These are phyloP conservation scores for Lasioglossum leucozonium DNA, from an alignment of 2,888 invertebrate genomes.

Conservation along the genomic window DNA sequence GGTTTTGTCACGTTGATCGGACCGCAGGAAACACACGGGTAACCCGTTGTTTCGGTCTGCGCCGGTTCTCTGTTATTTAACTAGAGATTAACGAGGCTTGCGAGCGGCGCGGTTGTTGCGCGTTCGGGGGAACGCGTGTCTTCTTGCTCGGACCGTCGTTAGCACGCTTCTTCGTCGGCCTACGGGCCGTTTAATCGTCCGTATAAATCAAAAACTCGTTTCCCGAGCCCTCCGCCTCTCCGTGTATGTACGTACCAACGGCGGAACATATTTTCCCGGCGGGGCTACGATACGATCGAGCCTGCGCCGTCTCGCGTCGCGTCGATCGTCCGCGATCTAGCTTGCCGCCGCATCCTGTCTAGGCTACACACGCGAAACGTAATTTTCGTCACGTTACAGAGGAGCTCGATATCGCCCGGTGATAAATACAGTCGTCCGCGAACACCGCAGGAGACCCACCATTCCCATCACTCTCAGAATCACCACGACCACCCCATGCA, in stretches of 20 bases:
- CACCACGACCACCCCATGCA: conserved; percentile 82
- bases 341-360: neutral
- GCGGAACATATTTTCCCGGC: conserved; percentile 2
- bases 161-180: conserved; percentile 8
- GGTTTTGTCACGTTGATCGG: conserved; percentile 73
- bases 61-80: conserved; percentile 67
- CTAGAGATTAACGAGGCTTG: conserved; percentile 59
- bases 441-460: conserved; percentile 90
- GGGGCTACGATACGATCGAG: conserved; percentile 25
- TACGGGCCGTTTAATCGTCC: conserved; percentile 20
- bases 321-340: conserved; percentile 7
- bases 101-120: neutral
- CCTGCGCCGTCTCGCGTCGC: neutral
- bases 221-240: no score
- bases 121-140: conserved; percentile 17
- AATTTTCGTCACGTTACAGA: conserved; percentile 85
- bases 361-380: conserved; percentile 6
- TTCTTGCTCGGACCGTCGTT: conserved; percentile 24
- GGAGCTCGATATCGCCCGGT: conserved; percentile 94
- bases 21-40: conserved; percentile 67
- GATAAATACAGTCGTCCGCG: conserved; percentile 92
- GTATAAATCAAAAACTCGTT: conserved; percentile 26
- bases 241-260: neutral
- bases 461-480: conserved; percentile 86
- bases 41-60: conserved; percentile 69